Evolutionary conservation across 2,888 invertebrate genomes (phyloP).

Genomic region (Cerastis rubricosa): DNA sequence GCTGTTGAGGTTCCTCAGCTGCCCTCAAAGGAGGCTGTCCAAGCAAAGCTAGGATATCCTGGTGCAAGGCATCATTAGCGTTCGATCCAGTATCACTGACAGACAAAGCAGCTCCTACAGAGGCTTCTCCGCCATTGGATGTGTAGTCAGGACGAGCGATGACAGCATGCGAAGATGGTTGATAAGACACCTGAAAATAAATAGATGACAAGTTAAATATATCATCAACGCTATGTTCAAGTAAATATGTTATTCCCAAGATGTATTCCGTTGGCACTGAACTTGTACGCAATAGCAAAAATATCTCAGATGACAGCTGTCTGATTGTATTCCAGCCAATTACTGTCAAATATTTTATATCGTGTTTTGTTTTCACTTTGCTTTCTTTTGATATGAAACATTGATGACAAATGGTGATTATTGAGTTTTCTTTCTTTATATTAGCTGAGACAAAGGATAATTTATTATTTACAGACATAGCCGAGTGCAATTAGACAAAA

Average conservation of each 20-base stretch:
- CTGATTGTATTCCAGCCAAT: conserved; percentile 33
- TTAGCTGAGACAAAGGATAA: background rate
- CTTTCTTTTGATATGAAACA: background rate
- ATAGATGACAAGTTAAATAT: background rate
- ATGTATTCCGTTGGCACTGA: background rate
- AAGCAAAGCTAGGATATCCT: conserved; percentile 82
- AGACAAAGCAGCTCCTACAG: conserved; percentile 87
- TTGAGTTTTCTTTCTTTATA: background rate
- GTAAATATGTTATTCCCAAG: conserved; percentile 11
- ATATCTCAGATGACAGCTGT: conserved; percentile 30
- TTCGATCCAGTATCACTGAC: conserved; percentile 83
- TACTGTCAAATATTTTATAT: conserved; percentile 15
- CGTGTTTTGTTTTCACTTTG: conserved; percentile 38
- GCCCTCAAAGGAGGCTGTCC: conserved; percentile 77
- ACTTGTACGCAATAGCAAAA: conserved; percentile 16
- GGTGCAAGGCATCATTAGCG: conserved; percentile 76
- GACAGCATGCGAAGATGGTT: conserved; percentile 84
- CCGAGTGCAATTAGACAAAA: too few species aligned
- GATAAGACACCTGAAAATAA: conserved; percentile 78
- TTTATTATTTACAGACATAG: background rate
- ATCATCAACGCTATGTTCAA: background rate
- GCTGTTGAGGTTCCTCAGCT: conserved; percentile 77
- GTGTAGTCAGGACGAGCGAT: conserved; percentile 85
- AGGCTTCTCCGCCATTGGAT: conserved; percentile 86
- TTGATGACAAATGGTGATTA: conserved; percentile 8